Base-by-base conservation (phyloP, 2,797 vertebrate species). In the Gorsachius magnificus region DNA sequence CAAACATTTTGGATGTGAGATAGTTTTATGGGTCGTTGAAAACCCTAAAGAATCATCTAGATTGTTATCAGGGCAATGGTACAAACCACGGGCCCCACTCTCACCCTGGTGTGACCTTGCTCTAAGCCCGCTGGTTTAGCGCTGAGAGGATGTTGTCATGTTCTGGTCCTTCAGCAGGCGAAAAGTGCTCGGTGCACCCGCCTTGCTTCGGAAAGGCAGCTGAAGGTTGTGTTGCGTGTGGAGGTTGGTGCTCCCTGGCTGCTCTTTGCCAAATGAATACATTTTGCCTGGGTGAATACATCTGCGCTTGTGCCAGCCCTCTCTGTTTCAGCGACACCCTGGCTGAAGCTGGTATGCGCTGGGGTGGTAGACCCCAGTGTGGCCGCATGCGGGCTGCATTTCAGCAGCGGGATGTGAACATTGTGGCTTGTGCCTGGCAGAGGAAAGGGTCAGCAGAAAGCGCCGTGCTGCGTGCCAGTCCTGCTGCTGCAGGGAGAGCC, bases 1-100 rank as follows among this genome's bases (percentile, higher is more conserved):
- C 60, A 91, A 85, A 80, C 50, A 50, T 74, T 94, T 92, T 0
- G 1, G 61, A 75, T 83, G 61, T 35, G 46, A 81, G 65, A 29
- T 64, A 63, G 68, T 79, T 96, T 90, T 69, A 70, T 77, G 91
- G 89, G 79, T 96, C 89, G 74, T 12, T 31, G 71, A 57, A 85
- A 90, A 69, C 51, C 48, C 65, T 38, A 20, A 75, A 69, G 57
- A 96, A 64, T 87, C 36, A 21, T 57, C 57, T 38, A 29, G n/a
- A 9, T 56, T 46, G 18, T 78, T 74, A 60, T 48, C 51, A 16
- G 74, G 36, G 24, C 0, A 6, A 54, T 7, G 16, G 58, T 45
- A 63, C 50, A 61, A 70, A 86, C 43, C 54, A 51, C 1, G 0
- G 66, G 25, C 54, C 35, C 61, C 65, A 11, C 24, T 78, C 36